These are phyloP conservation scores for Crocallis elinguaria DNA, from an alignment of 2,888 invertebrate genomes.

Conservation along the genomic window DNA sequence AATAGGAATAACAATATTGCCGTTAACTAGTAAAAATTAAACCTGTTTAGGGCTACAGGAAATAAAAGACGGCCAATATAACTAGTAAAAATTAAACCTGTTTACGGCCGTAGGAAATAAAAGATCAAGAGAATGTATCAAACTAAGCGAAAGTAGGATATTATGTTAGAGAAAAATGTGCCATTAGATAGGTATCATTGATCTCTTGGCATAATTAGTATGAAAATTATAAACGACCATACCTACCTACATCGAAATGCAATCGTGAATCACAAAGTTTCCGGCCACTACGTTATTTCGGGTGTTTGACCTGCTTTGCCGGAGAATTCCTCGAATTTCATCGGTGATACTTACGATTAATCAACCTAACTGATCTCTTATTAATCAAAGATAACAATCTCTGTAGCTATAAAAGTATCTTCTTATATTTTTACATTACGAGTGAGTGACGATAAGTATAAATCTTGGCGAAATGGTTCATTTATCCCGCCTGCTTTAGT, in stretches of 20 bases:
- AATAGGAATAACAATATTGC: too few relatives aligned
- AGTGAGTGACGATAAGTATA: slow-evolving; percentile 35
- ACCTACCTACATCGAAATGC: slow-evolving; percentile 54
- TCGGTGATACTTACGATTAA: slow-evolving; percentile 49
- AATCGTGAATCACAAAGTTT: slow-evolving; percentile 65
- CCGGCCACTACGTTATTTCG: slow-evolving; percentile 62
- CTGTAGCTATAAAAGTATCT: not conserved
- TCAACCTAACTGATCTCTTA: slow-evolving; percentile 39
- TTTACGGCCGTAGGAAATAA: not conserved
- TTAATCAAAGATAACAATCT: slow-evolving; percentile 18
- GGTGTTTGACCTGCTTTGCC: slow-evolving; percentile 62
- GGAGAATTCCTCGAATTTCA: slow-evolving; percentile 56
- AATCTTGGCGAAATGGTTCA: slow-evolving; percentile 40
- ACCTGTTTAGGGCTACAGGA: too few relatives aligned
- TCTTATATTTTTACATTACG: slow-evolving; percentile 39
- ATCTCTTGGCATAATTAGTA: not conserved
- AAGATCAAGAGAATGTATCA: too few relatives aligned
- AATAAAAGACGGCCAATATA: too few relatives aligned
- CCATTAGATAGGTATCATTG: too few relatives aligned
- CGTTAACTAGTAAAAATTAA: too few relatives aligned
- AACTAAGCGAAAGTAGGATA: too few relatives aligned
- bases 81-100: not conserved
- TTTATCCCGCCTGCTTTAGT: slow-evolving; percentile 39
- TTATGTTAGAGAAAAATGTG: too few relatives aligned
- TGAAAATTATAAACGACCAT: slow-evolving; percentile 37